Evolutionary conservation across 2,888 invertebrate genomes (phyloP), one percentile per base, ranked within the genome.

Genomic region (Aleiodes testaceus): DNA sequence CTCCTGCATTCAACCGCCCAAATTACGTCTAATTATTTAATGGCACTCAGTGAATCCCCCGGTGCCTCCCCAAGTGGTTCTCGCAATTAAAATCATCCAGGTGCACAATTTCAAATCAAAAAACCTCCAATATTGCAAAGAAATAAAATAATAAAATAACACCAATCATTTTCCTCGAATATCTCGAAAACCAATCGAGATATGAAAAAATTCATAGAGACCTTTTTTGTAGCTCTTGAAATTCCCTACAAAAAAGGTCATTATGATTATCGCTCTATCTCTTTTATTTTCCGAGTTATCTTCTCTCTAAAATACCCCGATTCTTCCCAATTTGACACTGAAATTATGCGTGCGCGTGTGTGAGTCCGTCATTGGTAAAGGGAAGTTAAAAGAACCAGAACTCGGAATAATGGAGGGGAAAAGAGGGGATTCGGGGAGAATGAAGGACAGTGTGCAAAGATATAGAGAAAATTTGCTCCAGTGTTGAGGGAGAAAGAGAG

Each of bases 11-110:
- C 81, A 84, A 82, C 82, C 81, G 82, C 82, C 79, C 65, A 85
- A 86, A 87, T 86, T 84, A 81, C 82, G 80, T 80, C 82, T 85
- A 87, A 86, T 86, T 83, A 81, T 85, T 85, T 83, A 84, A 85
- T 84, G 78, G 81, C 78, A 78, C 77, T 79, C 77, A 76, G 74
- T 78, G 80, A 81, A 85, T 83, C 83, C 79, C 78, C 79, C 78
- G 78, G 4, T 22, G 74, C 79, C 78, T 79, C 78, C 78, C 22
- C 77, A 80, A 82, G 81, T 81, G 80, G 36, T 36, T 30, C 26
- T n/a, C 7, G 22, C 36, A 55, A 55, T 30, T 30, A 36, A 30
- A 55, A 26, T 67, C 70, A 64, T 68, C 67, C 49, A 44, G 50
- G 64, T 69, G 30, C 7, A 55, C 11, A 16, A 66, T 5, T 9